phyloP scores from a whole-genome alignment of 2,797 vertebrate species.

The Protosalanx chinensis region DNA sequence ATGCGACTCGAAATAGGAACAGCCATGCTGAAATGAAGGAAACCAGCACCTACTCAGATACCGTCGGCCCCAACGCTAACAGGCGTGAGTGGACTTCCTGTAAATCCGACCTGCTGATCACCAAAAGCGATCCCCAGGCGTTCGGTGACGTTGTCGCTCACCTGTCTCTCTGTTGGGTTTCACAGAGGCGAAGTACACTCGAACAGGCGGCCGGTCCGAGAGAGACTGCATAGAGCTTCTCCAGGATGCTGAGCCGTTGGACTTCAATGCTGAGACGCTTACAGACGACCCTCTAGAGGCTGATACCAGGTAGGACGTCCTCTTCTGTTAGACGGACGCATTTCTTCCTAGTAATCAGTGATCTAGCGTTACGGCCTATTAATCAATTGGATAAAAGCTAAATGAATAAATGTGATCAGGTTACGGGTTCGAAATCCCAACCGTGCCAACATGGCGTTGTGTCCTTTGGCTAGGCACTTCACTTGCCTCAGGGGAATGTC shows the following conservation, averaged over 20 bases:
- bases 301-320: slow-evolving; percentile 77
- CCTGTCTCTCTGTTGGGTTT: background rate
- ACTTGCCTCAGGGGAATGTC: too few relatives aligned
- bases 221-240: slow-evolving; percentile 90
- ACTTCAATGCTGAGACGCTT: slow-evolving; percentile 87
- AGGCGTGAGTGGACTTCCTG: slow-evolving; percentile 71
- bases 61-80: slow-evolving; percentile 45
- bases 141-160: background rate
- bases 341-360: too few relatives aligned
- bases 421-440: too few relatives aligned
- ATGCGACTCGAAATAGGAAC: slow-evolving; percentile 79
- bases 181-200: slow-evolving; percentile 82
- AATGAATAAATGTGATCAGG: too few relatives aligned
- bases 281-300: slow-evolving; percentile 82
- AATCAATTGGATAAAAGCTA: too few relatives aligned
- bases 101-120: background rate
- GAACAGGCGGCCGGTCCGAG: slow-evolving; percentile 76
- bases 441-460: too few relatives aligned
- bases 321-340: background rate
- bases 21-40: slow-evolving; percentile 85
- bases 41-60: slow-evolving; percentile 78
- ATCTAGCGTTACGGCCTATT: too few relatives aligned
- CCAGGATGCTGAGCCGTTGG: slow-evolving; percentile 90
- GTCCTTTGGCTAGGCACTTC: too few relatives aligned
- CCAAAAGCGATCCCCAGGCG: too few relatives aligned